Evolutionary conservation across 1,140 invertebrate genomes (phyloP), one percentile per base, ranked within the genome.

Genomic region (Procambarus clarkii): DNA sequence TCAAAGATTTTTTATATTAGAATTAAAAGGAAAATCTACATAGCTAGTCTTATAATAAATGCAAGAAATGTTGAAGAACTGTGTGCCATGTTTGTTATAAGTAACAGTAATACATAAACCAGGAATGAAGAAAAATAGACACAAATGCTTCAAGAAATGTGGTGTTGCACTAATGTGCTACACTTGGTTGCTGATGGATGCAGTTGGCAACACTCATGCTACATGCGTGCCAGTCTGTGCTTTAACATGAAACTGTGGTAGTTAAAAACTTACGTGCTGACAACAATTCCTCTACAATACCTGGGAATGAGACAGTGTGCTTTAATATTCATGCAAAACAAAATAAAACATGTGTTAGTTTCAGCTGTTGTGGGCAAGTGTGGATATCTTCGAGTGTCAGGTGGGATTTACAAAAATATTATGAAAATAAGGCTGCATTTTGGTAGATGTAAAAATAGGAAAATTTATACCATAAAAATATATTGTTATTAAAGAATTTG

Each of bases 271-370:
- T 91, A 91, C 89, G 89, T 91, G 89, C 76, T 91, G 89, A 91
- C 76, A 91, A 91, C 89, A 91, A 91, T 85, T 91, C 89, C 89
- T 91, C 89, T 91, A 91, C 89, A 91, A 91, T 85, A 91, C 89
- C 89, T 91, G 89, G 89, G 89, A 91, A 91, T 80, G 81, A 91
- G 89, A 91, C 60, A 74, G 60, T 86, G 89, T 85, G 82, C 83
- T 91, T 91, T 91, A 91, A 91, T 91, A 91, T 91, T 85, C 89
- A 91, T 91, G 89, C 89, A 91, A 91, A 91, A 91, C 45, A 82
- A 81, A 89, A 89, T 48, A 89, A 34, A 82, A 88, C 34, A 71
- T 64, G 60, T 76, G 87, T 89, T 81, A 74, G 81, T 79, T 64
- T 89, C 34, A 76, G 71, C 69, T 54, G 60, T 45, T 46, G 64